These are phyloP conservation scores for Lissonota sp. DNA, from an alignment of 2,888 invertebrate genomes.

Conservation along the genomic window DNA sequence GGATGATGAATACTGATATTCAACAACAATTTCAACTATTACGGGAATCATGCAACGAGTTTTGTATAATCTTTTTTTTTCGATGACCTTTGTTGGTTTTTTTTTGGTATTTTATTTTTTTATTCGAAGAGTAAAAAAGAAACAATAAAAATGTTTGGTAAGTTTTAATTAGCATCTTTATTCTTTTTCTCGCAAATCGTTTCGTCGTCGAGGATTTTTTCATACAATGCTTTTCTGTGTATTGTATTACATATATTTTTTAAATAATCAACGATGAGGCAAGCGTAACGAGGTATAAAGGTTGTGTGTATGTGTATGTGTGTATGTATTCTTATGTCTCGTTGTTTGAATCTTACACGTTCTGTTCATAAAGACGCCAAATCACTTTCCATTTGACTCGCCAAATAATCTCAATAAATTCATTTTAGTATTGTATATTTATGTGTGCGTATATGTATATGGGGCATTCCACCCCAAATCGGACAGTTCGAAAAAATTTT, in stretches of 20 bases:
- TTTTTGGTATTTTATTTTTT: constrained; percentile 3
- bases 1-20: constrained; percentile 49
- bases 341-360: too few species aligned
- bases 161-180: constrained; percentile 25
- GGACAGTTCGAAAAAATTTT: too few species aligned
- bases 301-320: constrained; percentile 16
- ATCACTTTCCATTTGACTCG: constrained; percentile 21
- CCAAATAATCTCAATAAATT: constrained; percentile 30
- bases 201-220: constrained; percentile 10
- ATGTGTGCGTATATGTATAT: constrained; percentile 21
- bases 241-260: constrained; percentile 9
- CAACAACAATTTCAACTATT: background rate
- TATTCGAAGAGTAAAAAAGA: background rate
- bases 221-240: background rate
- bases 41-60: background rate
- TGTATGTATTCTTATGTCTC: background rate
- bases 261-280: constrained; percentile 54
- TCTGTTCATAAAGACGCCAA: background rate
- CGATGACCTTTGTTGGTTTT: background rate
- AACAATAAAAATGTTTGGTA: constrained; percentile 1
- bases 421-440: background rate
- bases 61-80: constrained; percentile 20
- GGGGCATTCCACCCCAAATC: too few species aligned
- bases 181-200: constrained; percentile 35
- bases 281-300: constrained; percentile 66